Percentiles rank a stretch among this genome's conserved stretches.
Evolutionary conservation across 2,113 vertebrate species (phyloP).

Genomic region (Himantopus leucocephalus): DNA sequence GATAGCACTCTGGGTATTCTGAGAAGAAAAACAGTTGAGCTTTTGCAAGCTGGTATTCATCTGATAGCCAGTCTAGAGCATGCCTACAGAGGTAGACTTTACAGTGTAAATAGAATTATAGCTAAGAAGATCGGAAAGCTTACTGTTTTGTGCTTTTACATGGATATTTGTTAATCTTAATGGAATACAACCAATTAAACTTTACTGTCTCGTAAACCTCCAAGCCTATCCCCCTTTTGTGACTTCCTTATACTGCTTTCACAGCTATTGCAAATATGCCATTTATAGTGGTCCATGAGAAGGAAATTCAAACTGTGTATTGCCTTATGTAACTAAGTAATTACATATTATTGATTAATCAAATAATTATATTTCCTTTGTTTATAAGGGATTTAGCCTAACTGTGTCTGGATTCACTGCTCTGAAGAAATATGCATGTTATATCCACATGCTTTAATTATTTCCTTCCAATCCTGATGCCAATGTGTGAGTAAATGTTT

Average conservation of each 20-base stretch:
- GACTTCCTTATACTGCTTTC: not conserved
- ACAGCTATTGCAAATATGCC: not conserved
- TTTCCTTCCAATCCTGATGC: not conserved
- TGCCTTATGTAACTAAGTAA: not conserved
- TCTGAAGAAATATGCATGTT: not conserved
- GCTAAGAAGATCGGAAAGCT: not conserved
- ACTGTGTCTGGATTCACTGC: not conserved
- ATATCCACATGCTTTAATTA: not conserved
- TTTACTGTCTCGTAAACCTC: not conserved
- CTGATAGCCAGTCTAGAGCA: not conserved
- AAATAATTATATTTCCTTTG: not conserved
- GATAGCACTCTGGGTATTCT: rapidly evolving
- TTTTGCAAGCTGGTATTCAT: not conserved
- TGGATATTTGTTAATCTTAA: not conserved
- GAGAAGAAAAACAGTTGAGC: not conserved
- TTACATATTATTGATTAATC: constrained; percentile 16
- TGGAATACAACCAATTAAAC: not conserved
- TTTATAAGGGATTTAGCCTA: not conserved
- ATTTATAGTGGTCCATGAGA: not conserved
- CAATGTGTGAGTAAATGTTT: not conserved
- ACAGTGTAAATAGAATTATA: not conserved
- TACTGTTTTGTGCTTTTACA: not conserved
- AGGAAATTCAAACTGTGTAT: not conserved
- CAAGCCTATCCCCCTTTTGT: not conserved
- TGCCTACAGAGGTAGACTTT: not conserved